phyloP scores from a whole-genome alignment of 2,888 invertebrate species.

The Orthosia gothica region DNA sequence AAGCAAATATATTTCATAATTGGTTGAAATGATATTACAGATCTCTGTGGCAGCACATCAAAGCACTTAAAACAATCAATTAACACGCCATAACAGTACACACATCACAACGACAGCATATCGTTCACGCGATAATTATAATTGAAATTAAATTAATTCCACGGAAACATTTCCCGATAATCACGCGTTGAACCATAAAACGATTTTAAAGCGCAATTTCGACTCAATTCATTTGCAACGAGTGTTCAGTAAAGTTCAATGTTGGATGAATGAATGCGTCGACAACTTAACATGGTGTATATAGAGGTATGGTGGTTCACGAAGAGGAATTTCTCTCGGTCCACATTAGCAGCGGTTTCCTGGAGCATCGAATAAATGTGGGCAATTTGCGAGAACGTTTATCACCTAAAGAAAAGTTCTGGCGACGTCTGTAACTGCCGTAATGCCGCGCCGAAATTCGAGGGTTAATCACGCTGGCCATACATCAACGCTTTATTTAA shows the following conservation, averaged over 20 bases:
- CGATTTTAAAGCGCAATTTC: conserved; percentile 78
- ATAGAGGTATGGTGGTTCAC: conserved; percentile 69
- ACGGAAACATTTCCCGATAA: conserved; percentile 77
- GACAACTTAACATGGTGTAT: conserved; percentile 66
- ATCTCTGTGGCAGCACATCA: conserved; percentile 9
- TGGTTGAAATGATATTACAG: conserved; percentile 10
- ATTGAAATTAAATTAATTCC: conserved; percentile 80
- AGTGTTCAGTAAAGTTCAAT: conserved; percentile 78
- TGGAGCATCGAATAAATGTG: conserved; percentile 86
- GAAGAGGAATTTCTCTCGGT: conserved; percentile 80
- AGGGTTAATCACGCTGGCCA: conserved; percentile 86
- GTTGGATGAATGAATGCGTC: conserved; percentile 79
- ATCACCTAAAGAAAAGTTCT: conserved; percentile 90
- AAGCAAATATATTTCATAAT: not conserved
- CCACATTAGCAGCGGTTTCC: conserved; percentile 85
- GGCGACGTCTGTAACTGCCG: conserved; percentile 87
- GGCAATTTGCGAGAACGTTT: conserved; percentile 89
- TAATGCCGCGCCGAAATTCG: conserved; percentile 85
- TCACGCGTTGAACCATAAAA: conserved; percentile 79
- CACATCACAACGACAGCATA: conserved; percentile 69
- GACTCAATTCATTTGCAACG: conserved; percentile 80
- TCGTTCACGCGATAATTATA: conserved; percentile 76
- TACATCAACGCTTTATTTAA: conserved; percentile 87
- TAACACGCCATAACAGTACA: conserved; percentile 52
- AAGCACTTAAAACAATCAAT: conserved; percentile 49